Percentiles rank a stretch among this genome's conserved stretches.
phyloP scores from a whole-genome alignment of 2,888 invertebrate genomes.

The Caenorhabditis sp. region DNA sequence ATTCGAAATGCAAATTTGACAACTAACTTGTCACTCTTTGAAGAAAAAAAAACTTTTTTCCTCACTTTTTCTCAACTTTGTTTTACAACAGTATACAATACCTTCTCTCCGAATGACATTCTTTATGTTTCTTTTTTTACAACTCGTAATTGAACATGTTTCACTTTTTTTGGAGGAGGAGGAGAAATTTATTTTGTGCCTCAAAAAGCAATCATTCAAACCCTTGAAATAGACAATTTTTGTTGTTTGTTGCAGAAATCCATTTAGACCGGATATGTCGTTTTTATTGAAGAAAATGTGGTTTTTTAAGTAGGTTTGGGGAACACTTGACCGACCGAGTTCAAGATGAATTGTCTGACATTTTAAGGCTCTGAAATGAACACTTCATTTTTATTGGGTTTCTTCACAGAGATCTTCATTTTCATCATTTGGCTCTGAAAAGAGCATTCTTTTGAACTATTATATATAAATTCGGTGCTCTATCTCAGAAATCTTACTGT shows the following conservation, averaged over 20 bases:
- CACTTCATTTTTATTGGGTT: too few species aligned
- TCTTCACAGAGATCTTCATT: too few species aligned
- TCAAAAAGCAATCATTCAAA: not conserved
- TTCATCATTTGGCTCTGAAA: too few species aligned
- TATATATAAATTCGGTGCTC: too few species aligned
- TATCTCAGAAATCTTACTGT: too few species aligned
- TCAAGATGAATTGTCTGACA: not conserved
- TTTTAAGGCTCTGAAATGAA: too few species aligned
- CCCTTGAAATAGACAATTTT: not conserved
- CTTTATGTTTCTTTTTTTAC: not conserved
- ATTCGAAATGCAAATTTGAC: constrained; percentile 1
- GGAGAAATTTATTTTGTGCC: not conserved
- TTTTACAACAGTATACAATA: not conserved
- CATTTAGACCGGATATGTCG: not conserved
- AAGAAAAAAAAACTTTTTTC: not conserved
- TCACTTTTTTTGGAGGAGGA: not conserved
- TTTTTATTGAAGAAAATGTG: not conserved
- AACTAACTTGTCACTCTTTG: not conserved
- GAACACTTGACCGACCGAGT: not conserved
- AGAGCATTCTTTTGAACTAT: too few species aligned
- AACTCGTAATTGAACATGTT: not conserved
- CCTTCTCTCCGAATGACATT: too few species aligned
- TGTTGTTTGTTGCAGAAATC: not conserved
- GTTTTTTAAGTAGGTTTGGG: not conserved
- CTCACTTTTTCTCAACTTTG: not conserved